Evolutionary conservation across 2,888 invertebrate species (phyloP).

Genomic region (Euzophera pinguis): DNA sequence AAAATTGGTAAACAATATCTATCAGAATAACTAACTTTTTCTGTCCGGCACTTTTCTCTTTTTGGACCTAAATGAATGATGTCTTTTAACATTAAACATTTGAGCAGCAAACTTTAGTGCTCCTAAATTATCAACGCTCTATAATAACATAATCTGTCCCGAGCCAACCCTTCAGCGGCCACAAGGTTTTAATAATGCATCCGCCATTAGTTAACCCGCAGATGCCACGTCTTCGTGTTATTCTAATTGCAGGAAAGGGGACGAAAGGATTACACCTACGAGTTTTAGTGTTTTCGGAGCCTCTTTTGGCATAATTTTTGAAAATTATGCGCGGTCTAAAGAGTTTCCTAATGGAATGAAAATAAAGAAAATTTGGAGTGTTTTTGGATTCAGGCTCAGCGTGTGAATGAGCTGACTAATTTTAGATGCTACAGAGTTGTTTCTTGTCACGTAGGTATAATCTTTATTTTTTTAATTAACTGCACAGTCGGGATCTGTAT

Average conservation of each 20-base stretch:
- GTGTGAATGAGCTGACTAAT: neutral
- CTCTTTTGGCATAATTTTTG: conserved; percentile 37
- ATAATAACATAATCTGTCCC: conserved; percentile 71
- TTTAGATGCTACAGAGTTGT: too few species aligned
- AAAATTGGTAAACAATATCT: too few species aligned
- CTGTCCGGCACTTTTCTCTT: too few species aligned
- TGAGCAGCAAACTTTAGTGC: conserved; percentile 1
- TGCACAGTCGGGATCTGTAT: too few species aligned
- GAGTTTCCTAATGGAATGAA: conserved; percentile 38
- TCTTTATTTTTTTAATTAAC: too few species aligned
- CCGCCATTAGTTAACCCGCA: conserved; percentile 75
- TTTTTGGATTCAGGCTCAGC: neutral
- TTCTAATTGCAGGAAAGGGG: conserved; percentile 68
- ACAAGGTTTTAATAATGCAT: conserved; percentile 72
- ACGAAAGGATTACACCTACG: conserved; percentile 61
- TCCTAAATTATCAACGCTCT: conserved; percentile 35
- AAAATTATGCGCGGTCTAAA: conserved; percentile 13
- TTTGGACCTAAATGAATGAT: too few species aligned
- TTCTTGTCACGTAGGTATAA: too few species aligned
- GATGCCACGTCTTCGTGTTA: conserved; percentile 68
- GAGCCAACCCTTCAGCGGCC: conserved; percentile 52
- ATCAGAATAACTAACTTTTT: too few species aligned
- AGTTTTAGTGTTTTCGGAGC: conserved; percentile 43
- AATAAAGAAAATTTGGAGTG: conserved; percentile 27
- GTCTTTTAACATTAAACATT: too few species aligned